These are phyloP conservation scores for Zonitis immaculata DNA, from an alignment of 2,888 invertebrate genomes.

Conservation along the genomic window DNA sequence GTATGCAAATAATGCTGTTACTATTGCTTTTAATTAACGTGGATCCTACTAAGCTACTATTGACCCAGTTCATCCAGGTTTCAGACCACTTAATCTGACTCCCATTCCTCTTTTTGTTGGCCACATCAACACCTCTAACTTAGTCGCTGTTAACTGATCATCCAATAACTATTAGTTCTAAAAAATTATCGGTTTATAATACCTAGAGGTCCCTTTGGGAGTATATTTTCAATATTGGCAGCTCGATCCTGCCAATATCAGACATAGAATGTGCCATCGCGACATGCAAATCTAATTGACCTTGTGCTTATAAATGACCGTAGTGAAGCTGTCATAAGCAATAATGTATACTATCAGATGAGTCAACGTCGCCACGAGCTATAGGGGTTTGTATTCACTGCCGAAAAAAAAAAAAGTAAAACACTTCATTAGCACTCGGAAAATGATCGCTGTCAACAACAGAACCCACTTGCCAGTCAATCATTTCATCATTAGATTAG, in stretches of 20 bases:
- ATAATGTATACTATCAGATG: slow-evolving; percentile 47
- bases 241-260: slow-evolving; percentile 24
- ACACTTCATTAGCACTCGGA: slow-evolving; percentile 50
- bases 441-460: slow-evolving; percentile 48
- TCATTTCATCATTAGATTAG: slow-evolving; percentile 46
- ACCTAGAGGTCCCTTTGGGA: background rate
- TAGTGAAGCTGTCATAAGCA: slow-evolving; percentile 47
- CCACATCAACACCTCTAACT: background rate
- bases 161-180: background rate
- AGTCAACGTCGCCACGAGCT: slow-evolving; percentile 45
- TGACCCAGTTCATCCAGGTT: slow-evolving; percentile 5
- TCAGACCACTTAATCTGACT: slow-evolving; percentile 5
- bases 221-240: slow-evolving; percentile 4
- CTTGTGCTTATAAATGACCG: slow-evolving; percentile 49
- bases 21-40: slow-evolving; percentile 5
- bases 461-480: slow-evolving; percentile 44
- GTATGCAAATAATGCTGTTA: slow-evolving; percentile 2
- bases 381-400: slow-evolving; percentile 44
- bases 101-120: background rate
- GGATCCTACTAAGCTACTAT: slow-evolving; percentile 3
- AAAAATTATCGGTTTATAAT: slow-evolving; percentile 1
- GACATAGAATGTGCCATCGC: slow-evolving; percentile 29
- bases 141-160: background rate
- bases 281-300: slow-evolving; percentile 48
- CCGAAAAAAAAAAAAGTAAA: slow-evolving; percentile 38